Evolutionary conservation across 2,888 invertebrate species (phyloP).

Genomic region (Macaria notata): DNA sequence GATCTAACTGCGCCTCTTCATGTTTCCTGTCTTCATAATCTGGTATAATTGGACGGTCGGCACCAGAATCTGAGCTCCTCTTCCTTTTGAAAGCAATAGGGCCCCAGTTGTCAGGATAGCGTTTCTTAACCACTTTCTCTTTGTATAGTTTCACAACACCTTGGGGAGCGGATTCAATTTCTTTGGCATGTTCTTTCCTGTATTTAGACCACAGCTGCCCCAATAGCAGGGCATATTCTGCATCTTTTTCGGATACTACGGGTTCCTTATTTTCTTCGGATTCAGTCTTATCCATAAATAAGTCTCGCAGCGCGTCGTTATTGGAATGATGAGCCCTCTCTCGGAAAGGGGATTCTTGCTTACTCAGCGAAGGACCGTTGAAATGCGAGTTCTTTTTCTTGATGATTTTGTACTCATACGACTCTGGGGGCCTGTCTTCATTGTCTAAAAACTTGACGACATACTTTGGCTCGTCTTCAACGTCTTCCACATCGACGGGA

Average conservation of each 20-base stretch:
- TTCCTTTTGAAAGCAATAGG: conserved; percentile 78
- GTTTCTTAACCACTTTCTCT: conserved; percentile 72
- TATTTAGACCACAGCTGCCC: conserved; percentile 83
- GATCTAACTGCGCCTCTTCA: conserved; percentile 45
- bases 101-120: conserved; percentile 74
- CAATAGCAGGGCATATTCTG: conserved; percentile 79
- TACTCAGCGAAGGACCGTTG: conserved; percentile 40
- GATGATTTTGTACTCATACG: conserved; percentile 80
- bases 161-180: conserved; percentile 60
- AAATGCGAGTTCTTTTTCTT: conserved; percentile 70
- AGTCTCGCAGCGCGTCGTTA: conserved; percentile 65
- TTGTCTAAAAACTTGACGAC: conserved; percentile 63
- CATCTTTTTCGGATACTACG: conserved; percentile 66
- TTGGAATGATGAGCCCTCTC: conserved; percentile 69
- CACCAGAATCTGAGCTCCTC: conserved; percentile 65
- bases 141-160: conserved; percentile 74
- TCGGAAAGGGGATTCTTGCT: conserved; percentile 71
- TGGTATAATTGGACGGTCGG: conserved; percentile 45
- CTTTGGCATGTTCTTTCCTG: conserved; percentile 63
- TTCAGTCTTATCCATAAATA: conserved; percentile 65
- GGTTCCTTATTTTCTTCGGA: conserved; percentile 55
- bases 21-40: conserved; percentile 60
- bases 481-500: conserved; percentile 59
- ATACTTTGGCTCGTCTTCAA: conserved; percentile 66
- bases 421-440: conserved; percentile 72